These are phyloP conservation scores for roundworm (Caenorhabditis elegans) DNA, from an alignment of 1,140 invertebrate species.

Conservation along the genomic window WBcel235 BX284606.5:12224501-12225000, in stretches of 20 bases:
- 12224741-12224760: background rate
- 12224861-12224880: too few species aligned
- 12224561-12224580: background rate
- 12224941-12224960: background rate
- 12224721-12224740: background rate
- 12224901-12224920: too few species aligned
- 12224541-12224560: too few species aligned
- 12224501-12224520: background rate
- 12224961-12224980: background rate
- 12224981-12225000: background rate
- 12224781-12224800: background rate
- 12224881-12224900: too few species aligned
- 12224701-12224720: too few species aligned
- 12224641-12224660: too few species aligned
- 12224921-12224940: background rate
- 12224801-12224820: conserved; percentile 5
- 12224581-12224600: background rate
- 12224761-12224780: background rate
- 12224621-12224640: background rate
- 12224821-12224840: background rate
- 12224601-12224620: background rate
- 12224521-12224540: conserved; percentile 15
- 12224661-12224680: too few species aligned
- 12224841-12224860: background rate
- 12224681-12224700: too few species aligned